Conservation (phyloP, 1,140 invertebrate genomes). For the Lordiphosa mommai region DNA sequence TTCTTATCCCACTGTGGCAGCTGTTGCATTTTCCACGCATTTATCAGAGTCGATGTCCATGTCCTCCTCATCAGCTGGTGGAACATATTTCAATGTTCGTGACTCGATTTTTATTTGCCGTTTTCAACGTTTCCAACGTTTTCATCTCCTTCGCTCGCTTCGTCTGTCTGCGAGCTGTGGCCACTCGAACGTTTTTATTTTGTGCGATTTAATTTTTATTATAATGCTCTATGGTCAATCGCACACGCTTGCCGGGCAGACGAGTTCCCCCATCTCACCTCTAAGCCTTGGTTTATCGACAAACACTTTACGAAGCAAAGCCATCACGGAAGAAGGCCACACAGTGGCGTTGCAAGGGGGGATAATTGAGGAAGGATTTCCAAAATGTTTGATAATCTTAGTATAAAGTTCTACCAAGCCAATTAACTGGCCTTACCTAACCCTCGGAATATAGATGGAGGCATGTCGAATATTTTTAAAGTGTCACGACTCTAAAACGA, state of each 20-base stretch:
- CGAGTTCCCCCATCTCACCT: constrained; percentile 15
- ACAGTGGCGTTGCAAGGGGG: constrained; percentile 10
- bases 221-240: constrained; percentile 67
- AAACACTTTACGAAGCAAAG: constrained; percentile 56
- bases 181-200: constrained; percentile 62
- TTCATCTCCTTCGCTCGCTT: not conserved
- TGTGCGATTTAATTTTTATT: constrained; percentile 74
- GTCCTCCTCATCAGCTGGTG: constrained; percentile 66
- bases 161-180: constrained; percentile 9
- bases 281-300: constrained; percentile 63
- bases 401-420: too few species aligned
- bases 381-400: too few species aligned
- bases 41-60: constrained; percentile 59
- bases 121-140: constrained; percentile 43
- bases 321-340: constrained; percentile 39
- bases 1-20: constrained; percentile 66
- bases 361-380: too few species aligned
- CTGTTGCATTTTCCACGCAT: constrained; percentile 78
- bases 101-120: constrained; percentile 59
- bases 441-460: too few species aligned
- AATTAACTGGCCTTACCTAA: too few species aligned
- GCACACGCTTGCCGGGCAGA: constrained; percentile 14
- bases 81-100: constrained; percentile 77
- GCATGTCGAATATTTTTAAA: too few species aligned
- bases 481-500: too few species aligned